A percentile compares a stretch with the other conserved stretches of the same genome.
phyloP scores from a whole-genome alignment of 2,888 invertebrate genomes.

The Julus scanicus region DNA sequence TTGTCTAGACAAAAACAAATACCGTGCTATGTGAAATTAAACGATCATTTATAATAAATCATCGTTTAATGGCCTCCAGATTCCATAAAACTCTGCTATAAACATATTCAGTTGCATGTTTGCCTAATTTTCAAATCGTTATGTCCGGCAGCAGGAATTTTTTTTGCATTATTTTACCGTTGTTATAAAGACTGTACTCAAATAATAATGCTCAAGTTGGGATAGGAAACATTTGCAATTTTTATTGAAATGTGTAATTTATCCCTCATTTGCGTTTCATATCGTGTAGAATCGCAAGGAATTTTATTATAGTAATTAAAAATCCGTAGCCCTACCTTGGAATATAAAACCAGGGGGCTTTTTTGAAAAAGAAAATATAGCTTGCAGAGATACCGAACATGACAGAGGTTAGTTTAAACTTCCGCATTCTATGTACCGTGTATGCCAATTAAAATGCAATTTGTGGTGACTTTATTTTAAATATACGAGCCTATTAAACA shows the following conservation, averaged over 20 bases:
- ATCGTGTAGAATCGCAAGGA: too few relatives aligned
- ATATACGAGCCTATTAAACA: too few relatives aligned
- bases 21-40: background rate
- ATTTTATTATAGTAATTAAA: too few relatives aligned
- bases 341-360: too few relatives aligned
- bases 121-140: background rate
- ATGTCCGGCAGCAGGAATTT: too few relatives aligned
- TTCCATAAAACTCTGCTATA: background rate
- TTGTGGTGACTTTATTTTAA: too few relatives aligned
- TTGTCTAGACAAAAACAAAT: conserved; percentile 19
- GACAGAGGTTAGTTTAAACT: background rate
- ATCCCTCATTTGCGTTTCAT: background rate
- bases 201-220: background rate
- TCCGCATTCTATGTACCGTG: background rate
- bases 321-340: too few relatives aligned
- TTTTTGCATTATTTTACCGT: background rate
- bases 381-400: background rate
- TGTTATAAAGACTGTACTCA: background rate
- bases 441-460: background rate
- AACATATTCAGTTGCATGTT: background rate
- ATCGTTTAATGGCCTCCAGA: too few relatives aligned
- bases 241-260: background rate
- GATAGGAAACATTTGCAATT: background rate
- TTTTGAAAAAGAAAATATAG: too few relatives aligned
- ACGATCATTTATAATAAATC: background rate